Conservation (phyloP, 1,140 invertebrate species). For the Ips nitidus region DNA sequence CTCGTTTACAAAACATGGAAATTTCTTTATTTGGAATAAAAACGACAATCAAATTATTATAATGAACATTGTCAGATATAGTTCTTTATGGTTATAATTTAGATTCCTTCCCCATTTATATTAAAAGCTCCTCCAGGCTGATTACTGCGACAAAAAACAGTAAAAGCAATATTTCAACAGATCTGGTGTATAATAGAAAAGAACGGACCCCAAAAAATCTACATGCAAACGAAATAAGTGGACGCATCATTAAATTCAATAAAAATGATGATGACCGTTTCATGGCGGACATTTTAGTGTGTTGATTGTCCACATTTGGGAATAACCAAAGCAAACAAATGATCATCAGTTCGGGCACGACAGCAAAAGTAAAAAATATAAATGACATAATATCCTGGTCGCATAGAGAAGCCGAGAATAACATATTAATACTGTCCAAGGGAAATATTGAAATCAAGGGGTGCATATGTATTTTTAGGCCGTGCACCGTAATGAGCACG, state of each 20-base stretch:
- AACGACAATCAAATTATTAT: too few relatives aligned
- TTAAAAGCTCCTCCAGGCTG: too few relatives aligned
- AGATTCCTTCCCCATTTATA: too few relatives aligned
- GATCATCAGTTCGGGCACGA: slow-evolving; percentile 36
- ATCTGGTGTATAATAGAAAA: background rate
- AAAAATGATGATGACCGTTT: slow-evolving; percentile 43
- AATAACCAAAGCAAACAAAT: slow-evolving; percentile 42
- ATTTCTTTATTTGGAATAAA: too few relatives aligned
- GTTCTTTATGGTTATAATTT: too few relatives aligned
- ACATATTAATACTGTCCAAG: slow-evolving; percentile 49
- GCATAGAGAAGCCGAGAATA: slow-evolving; percentile 43
- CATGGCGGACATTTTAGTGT: slow-evolving; percentile 36
- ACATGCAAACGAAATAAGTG: slow-evolving; percentile 35
- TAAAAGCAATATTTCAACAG: background rate
- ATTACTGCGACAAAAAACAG: too few relatives aligned
- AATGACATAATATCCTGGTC: slow-evolving; percentile 44
- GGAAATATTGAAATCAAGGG: slow-evolving; percentile 48
- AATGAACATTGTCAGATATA: too few relatives aligned
- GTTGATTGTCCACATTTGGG: slow-evolving; percentile 37
- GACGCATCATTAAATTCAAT: slow-evolving; percentile 42
- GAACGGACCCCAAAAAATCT: slow-evolving; percentile 7
- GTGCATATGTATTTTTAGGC: slow-evolving; percentile 51
- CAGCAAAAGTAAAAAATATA: slow-evolving; percentile 45
- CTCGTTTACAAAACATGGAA: too few relatives aligned
- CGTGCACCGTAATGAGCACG: slow-evolving; percentile 44